Evolutionary conservation across 2,113 vertebrate species (phyloP).

Genomic region (Tiliqua scincoides): DNA sequence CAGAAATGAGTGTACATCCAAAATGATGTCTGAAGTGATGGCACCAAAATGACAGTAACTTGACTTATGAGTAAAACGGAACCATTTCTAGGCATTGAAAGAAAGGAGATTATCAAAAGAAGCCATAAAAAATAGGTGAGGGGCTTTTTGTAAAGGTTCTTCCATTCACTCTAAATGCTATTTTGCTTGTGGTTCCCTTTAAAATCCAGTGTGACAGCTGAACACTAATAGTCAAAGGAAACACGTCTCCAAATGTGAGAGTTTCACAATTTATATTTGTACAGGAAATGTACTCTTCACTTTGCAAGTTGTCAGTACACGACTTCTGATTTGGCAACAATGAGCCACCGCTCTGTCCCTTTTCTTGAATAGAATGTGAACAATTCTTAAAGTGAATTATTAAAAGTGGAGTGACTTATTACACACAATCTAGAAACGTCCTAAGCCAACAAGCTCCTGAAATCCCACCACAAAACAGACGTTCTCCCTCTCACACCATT

Average conservation of each 20-base stretch:
- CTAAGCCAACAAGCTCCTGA: background rate
- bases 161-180: background rate
- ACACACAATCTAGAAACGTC: background rate
- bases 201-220: conserved; percentile 7
- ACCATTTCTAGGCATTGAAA: background rate
- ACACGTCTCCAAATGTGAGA: background rate
- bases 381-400: background rate
- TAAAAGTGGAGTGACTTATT: background rate
- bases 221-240: conserved; percentile 12
- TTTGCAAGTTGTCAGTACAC: background rate
- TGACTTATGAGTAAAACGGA: background rate
- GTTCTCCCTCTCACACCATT: background rate
- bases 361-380: background rate
- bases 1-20: too few species aligned
- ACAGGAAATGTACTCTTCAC: background rate
- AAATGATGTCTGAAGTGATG: background rate
- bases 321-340: background rate
- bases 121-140: fast-evolving
- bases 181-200: conserved; percentile 7
- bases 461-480: background rate
- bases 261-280: background rate
- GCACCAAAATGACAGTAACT: background rate
- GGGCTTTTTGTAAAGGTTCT: conserved; percentile 3
- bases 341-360: background rate
- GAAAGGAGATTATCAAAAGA: background rate